Conservation (phyloP, 1,140 invertebrate species). For the Drosophila asahinai region DNA sequence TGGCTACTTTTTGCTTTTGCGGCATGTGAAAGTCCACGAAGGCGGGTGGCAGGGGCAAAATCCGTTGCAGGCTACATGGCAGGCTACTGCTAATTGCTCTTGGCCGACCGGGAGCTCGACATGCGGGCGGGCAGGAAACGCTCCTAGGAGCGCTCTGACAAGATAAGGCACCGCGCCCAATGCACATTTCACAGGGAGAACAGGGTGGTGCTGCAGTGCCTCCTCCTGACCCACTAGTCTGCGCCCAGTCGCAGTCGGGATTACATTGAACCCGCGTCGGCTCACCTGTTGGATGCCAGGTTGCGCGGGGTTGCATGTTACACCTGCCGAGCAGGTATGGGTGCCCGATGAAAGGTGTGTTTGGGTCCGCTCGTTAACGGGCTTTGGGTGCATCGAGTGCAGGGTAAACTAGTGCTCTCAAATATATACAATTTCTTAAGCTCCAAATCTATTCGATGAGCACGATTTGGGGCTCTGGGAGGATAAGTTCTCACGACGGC, state of each 20-base stretch:
- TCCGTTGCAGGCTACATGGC: constrained; percentile 47
- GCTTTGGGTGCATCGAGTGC: background rate
- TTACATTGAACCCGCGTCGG: constrained; percentile 44
- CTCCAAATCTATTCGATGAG: too few relatives aligned
- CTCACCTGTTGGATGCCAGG: constrained; percentile 23
- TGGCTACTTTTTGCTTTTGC: constrained; percentile 10
- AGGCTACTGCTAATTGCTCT: constrained; percentile 60
- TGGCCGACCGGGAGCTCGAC: background rate
- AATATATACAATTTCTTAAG: too few relatives aligned
- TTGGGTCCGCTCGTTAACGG: background rate
- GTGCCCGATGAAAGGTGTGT: background rate
- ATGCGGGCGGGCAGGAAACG: constrained; percentile 27
- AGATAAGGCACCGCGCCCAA: constrained; percentile 54
- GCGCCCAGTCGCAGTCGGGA: constrained; percentile 4
- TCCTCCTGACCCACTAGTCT: constrained; percentile 26
- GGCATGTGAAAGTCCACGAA: constrained; percentile 39
- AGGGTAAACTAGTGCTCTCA: background rate
- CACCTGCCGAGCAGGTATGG: constrained; percentile 3
- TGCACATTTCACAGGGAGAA: background rate
- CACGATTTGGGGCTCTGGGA: too few relatives aligned
- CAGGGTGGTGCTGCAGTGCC: constrained; percentile 5
- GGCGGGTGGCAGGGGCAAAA: constrained; percentile 6
- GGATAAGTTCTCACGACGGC: background rate
- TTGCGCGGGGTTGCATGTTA: constrained; percentile 4
- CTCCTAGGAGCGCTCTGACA: constrained; percentile 34